Percentiles rank a stretch among this genome's conserved stretches.
phyloP scores from a whole-genome alignment of 2,888 invertebrate species.

The Operophtera brumata region DNA sequence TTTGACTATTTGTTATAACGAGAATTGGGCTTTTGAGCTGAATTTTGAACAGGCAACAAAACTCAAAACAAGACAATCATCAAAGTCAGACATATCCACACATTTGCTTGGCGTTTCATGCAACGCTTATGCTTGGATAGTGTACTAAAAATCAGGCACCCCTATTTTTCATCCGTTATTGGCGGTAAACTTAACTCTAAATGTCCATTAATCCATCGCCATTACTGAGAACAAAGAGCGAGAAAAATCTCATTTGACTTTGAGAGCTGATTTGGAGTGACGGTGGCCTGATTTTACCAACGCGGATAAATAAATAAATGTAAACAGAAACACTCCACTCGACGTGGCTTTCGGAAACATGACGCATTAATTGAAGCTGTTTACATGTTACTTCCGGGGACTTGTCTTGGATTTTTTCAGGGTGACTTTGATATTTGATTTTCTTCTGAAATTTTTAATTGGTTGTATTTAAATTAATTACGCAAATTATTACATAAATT shows the following conservation, averaged over 20 bases:
- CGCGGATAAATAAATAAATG: slow-evolving; percentile 27
- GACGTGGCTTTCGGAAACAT: slow-evolving; percentile 7
- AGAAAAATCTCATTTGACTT: neutral
- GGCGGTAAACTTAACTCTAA: too few species aligned
- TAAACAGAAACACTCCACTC: slow-evolving; percentile 20
- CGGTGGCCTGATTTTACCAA: slow-evolving; percentile 35
- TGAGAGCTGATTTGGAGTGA: neutral
- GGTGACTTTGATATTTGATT: neutral
- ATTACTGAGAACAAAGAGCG: neutral
- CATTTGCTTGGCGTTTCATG: too few species aligned
- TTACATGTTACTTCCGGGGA: slow-evolving; percentile 8
- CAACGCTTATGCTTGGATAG: too few species aligned
- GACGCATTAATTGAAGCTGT: slow-evolving; percentile 20
- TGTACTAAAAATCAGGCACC: too few species aligned
- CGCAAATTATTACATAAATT: too few species aligned
- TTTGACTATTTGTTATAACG: too few species aligned
- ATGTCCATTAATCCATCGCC: too few species aligned
- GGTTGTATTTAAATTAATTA: neutral
- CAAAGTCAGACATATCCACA: too few species aligned
- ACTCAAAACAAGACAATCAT: too few species aligned
- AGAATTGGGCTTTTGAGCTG: too few species aligned
- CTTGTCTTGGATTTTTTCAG: neutral
- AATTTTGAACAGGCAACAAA: too few species aligned
- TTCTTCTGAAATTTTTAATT: neutral
- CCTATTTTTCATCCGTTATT: too few species aligned